These are phyloP conservation scores for Melanerpes aurifrons DNA, from an alignment of 2,113 vertebrate genomes.

Conservation along the genomic window DNA sequence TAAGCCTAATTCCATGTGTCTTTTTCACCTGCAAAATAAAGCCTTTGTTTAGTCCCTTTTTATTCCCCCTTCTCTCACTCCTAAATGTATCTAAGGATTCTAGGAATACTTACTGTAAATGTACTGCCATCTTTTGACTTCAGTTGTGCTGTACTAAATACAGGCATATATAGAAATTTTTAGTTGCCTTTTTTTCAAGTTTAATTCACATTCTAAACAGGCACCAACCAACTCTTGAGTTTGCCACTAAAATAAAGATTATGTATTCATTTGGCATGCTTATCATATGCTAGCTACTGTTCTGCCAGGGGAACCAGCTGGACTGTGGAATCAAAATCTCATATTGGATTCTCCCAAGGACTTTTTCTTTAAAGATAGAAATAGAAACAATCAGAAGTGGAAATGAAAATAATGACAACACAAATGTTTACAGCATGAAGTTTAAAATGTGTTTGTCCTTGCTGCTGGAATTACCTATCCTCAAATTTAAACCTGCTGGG, in stretches of 20 bases:
- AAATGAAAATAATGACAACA: background rate
- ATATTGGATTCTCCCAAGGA: constrained; percentile 2
- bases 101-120: background rate
- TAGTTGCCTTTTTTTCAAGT: background rate
- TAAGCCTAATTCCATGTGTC: background rate
- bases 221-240: background rate
- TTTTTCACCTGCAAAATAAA: background rate
- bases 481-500: background rate
- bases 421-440: background rate
- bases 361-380: background rate
- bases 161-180: constrained; percentile 34
- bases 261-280: constrained; percentile 56
- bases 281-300: constrained; percentile 23
- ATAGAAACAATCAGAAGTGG: background rate
- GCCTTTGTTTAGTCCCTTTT: background rate
- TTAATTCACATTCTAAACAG: constrained; percentile 40
- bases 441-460: constrained; percentile 18
- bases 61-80: background rate
- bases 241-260: constrained; percentile 62
- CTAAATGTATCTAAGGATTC: background rate
- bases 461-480: background rate
- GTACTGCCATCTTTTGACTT: background rate
- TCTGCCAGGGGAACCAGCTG: constrained; percentile 34
- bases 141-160: background rate
- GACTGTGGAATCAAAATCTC: constrained; percentile 28